phyloP scores from a whole-genome alignment of 2,888 invertebrate genomes.

The Scaptomyza caliginosa region DNA sequence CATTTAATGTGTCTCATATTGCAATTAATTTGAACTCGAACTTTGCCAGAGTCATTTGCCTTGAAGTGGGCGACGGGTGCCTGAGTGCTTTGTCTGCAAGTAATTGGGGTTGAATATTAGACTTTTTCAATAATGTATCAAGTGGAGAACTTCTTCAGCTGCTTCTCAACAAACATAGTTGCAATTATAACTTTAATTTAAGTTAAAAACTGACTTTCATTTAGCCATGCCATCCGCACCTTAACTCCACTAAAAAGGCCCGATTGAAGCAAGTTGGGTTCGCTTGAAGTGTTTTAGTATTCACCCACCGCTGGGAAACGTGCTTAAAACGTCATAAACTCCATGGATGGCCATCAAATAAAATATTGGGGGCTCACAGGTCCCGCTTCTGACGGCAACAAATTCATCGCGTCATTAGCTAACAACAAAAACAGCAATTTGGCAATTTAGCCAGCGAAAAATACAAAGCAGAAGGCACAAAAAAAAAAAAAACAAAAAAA shows the following conservation, averaged over 20 bases:
- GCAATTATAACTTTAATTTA: neutral
- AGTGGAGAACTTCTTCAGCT: neutral
- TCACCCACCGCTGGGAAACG: constrained; percentile 22
- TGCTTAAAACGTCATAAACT: constrained; percentile 62
- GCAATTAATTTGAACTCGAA: constrained; percentile 76
- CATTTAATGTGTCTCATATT: constrained; percentile 74
- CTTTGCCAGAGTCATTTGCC: constrained; percentile 7
- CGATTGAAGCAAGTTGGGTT: constrained; percentile 24
- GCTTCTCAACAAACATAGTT: neutral
- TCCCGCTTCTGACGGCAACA: constrained; percentile 37
- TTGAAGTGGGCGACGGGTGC: constrained; percentile 27
- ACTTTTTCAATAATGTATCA: constrained; percentile 36
- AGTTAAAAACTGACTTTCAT: neutral
- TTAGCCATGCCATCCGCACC: neutral
- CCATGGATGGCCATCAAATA: constrained; percentile 26
- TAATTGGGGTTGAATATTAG: constrained; percentile 68
- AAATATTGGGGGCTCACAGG: constrained; percentile 5
- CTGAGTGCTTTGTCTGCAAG: constrained; percentile 42
- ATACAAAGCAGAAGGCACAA: neutral
- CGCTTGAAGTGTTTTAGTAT: neutral
- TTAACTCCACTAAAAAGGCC: neutral
- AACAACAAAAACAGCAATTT: constrained; percentile 46
- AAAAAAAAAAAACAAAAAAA: neutral
- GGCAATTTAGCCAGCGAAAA: constrained; percentile 41
- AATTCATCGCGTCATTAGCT: constrained; percentile 72